phyloP scores from a whole-genome alignment of 2,888 invertebrate genomes.

The Agriopis leucophaearia region DNA sequence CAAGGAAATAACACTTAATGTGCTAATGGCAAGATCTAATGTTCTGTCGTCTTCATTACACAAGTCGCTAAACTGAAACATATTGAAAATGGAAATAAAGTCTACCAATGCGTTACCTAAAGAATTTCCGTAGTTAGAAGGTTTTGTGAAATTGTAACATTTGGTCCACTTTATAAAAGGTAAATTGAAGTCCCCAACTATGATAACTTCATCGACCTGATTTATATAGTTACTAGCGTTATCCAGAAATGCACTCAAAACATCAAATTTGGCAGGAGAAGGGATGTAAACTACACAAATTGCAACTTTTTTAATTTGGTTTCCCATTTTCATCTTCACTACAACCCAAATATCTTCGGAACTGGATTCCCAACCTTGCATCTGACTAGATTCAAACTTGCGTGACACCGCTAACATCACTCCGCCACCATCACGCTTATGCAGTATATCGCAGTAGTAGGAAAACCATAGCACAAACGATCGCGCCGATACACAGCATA shows the following conservation, averaged over 20 bases:
- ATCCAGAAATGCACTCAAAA: slow-evolving; percentile 4
- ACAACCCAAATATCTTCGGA: slow-evolving; percentile 7
- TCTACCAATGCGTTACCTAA: slow-evolving; percentile 9
- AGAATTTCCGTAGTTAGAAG: not conserved
- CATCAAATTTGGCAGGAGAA: not conserved
- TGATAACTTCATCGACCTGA: not conserved
- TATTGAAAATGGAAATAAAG: slow-evolving; percentile 1
- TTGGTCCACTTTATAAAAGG: too few relatives aligned
- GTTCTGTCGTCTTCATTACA: slow-evolving; percentile 4
- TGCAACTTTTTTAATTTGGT: slow-evolving; percentile 2
- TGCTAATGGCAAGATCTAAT: slow-evolving; percentile 1
- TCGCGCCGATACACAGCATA: slow-evolving; percentile 6
- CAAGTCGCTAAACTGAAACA: not conserved
- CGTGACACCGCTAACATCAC: slow-evolving; percentile 4
- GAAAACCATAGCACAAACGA: not conserved
- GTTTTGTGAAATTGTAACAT: slow-evolving; percentile 1
- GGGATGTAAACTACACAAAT: slow-evolving; percentile 4
- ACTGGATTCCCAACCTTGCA: slow-evolving; percentile 4
- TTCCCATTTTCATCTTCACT: not conserved
- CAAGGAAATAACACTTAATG: not conserved
- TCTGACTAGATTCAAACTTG: not conserved
- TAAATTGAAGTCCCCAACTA: slow-evolving; percentile 5
- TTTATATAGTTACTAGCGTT: slow-evolving; percentile 4
- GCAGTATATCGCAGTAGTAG: too few relatives aligned
- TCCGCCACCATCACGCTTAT: slow-evolving; percentile 2